phyloP scores from a whole-genome alignment of 2,888 invertebrate species.

The Acleris cristana region DNA sequence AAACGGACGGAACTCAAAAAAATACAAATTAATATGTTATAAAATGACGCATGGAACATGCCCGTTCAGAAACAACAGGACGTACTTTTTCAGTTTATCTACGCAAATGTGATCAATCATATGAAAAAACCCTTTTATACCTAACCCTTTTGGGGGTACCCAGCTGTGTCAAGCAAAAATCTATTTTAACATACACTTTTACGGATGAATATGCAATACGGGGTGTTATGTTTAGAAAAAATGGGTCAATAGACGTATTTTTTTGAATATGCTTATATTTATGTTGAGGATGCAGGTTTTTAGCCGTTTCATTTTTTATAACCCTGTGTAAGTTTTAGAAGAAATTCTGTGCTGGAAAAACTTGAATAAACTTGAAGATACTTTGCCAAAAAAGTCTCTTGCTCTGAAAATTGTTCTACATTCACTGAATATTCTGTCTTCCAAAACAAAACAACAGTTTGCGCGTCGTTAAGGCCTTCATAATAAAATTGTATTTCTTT shows the following conservation, averaged over 20 bases:
- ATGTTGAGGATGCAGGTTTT: background rate
- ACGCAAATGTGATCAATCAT: conserved; percentile 63
- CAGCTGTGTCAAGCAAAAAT: background rate
- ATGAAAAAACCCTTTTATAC: conserved; percentile 55
- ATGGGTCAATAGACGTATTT: conserved; percentile 19
- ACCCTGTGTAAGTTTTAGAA: no score
- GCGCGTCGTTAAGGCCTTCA: no score
- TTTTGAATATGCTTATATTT: conserved; percentile 12
- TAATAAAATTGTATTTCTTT: no score
- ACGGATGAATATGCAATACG: background rate
- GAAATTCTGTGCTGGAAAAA: no score
- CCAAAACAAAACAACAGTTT: no score
- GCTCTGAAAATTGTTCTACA: no score
- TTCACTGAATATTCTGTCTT: no score
- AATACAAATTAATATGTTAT: no score
- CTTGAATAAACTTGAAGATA: no score
- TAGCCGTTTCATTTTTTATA: no score
- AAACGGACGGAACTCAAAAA: no score
- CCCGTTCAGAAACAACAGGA: conserved; percentile 5
- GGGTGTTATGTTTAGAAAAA: background rate
- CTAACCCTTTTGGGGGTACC: conserved; percentile 37
- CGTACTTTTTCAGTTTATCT: conserved; percentile 43
- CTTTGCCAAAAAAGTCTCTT: no score
- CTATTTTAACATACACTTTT: background rate
- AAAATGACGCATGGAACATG: background rate